Conservation (phyloP, 2,797 vertebrate species). For the Pantherophis vulpinus region DNA sequence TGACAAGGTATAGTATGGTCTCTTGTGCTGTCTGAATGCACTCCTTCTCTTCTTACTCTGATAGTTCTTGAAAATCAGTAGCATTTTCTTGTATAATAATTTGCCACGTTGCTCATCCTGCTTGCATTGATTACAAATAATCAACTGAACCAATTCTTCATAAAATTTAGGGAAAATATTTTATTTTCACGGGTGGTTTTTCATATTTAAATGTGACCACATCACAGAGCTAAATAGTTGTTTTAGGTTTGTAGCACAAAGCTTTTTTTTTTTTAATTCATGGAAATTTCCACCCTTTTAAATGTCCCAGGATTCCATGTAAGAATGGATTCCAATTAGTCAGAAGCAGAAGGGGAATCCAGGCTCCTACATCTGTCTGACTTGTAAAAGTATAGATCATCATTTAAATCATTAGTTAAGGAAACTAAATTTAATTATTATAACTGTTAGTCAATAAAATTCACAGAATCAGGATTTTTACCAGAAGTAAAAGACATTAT, state of each 20-base stretch:
- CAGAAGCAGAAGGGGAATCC: background rate
- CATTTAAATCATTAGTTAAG: background rate
- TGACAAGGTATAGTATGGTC: background rate
- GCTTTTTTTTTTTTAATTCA: background rate
- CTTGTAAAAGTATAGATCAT: background rate
- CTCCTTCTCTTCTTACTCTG: background rate
- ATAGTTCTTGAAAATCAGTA: background rate
- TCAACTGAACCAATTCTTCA: background rate
- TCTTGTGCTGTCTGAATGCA: background rate
- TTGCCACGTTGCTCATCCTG: background rate
- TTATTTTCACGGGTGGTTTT: background rate
- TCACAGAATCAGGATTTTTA: background rate
- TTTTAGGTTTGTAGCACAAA: background rate
- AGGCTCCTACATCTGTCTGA: background rate
- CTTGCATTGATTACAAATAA: background rate
- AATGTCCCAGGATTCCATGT: background rate
- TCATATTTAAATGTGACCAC: background rate
- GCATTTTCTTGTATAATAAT: background rate
- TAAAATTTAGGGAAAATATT: background rate
- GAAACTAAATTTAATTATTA: background rate
- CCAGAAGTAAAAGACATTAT: background rate
- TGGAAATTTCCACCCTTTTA: background rate
- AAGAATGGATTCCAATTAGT: background rate
- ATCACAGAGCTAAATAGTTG: background rate
- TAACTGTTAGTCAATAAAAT: background rate